These are phyloP conservation scores for Caenorhabditis macrosperma DNA, from an alignment of 2,888 invertebrate genomes.

Conservation along the genomic window DNA sequence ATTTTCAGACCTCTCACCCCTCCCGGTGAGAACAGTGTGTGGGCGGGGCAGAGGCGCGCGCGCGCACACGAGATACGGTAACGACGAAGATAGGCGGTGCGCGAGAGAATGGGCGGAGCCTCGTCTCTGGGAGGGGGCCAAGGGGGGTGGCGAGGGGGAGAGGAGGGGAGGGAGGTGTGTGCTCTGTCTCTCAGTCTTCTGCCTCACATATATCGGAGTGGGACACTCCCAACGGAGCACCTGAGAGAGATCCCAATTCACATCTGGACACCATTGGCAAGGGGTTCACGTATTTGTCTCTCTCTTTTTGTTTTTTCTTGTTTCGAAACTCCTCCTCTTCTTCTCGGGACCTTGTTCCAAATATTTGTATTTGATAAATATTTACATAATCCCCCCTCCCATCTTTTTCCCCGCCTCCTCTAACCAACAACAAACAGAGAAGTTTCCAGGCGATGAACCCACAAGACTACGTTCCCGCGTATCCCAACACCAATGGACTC, in stretches of 20 bases:
- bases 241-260: not conserved
- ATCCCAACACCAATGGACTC: conserved; percentile 52
- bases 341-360: conserved; percentile 21
- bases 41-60: conserved; percentile 6
- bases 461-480: conserved; percentile 69
- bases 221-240: not conserved
- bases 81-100: not conserved
- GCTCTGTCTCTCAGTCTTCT: conserved; percentile 7
- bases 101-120: conserved; percentile 11
- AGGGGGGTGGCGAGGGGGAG: not conserved
- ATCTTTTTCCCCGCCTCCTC: not conserved
- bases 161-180: not conserved
- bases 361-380: conserved; percentile 56
- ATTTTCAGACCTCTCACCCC: not conserved
- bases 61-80: conserved; percentile 11
- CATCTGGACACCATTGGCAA: too few species aligned
- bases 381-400: conserved; percentile 51
- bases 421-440: not conserved
- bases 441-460: conserved; percentile 65
- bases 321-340: conserved; percentile 1
- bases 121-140: not conserved
- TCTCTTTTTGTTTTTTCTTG: not conserved
- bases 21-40: not conserved
- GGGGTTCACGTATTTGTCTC: conserved; percentile 20
- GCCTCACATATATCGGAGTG: not conserved